Base-by-base conservation (phyloP, 2,797 vertebrate species). In the Darevskia nairensis region DNA sequence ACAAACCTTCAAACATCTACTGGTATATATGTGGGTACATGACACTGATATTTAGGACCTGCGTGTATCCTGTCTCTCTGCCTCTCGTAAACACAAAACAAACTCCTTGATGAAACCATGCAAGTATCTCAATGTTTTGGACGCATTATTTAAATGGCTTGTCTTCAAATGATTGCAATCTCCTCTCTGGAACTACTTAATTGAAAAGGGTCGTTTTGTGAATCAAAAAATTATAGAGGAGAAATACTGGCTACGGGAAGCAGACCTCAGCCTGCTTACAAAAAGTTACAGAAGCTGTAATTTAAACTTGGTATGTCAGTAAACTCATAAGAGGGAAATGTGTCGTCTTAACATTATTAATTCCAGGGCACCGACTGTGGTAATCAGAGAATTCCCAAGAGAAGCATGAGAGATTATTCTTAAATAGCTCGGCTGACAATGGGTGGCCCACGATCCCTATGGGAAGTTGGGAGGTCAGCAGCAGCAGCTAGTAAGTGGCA, bases 201-300 rank as follows among this genome's bases (percentile, higher is more conserved):
- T 44, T 32, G 50, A 88, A 93, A 93, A 90, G 85, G 85, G 8
- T 35, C 84, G 59, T 88, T 94, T 89, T 89, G 82, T 91, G 27
- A 72, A 92, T 86, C 2, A 0, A 75, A 80, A 80, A 75, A 84
- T 8, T 68, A 64, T 75, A 85, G 89, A 86, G 83, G 87, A 32
- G 7, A 90, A 85, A 19, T 8, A 25, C 27, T 44, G 8, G 55
- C 15, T 77, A 77, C 13, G 55, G 29, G 9, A 76, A 44, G 4
- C 55, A 29, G 59, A 8, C 3, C 8, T 41, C 17, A 41, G 2
- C 8, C 55, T 64, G 27, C 72, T 76, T 66, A n/a, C 27, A 13
- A 75, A 64, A 64, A 41, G 7, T n/a, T 10, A 76, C 29, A 41
- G 17, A 23, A 64, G 9, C 13, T 64, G 13, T 25, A 61, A 25